Evolutionary conservation across 2,888 invertebrate genomes (phyloP).

Genomic region (Salpingus planirostris): DNA sequence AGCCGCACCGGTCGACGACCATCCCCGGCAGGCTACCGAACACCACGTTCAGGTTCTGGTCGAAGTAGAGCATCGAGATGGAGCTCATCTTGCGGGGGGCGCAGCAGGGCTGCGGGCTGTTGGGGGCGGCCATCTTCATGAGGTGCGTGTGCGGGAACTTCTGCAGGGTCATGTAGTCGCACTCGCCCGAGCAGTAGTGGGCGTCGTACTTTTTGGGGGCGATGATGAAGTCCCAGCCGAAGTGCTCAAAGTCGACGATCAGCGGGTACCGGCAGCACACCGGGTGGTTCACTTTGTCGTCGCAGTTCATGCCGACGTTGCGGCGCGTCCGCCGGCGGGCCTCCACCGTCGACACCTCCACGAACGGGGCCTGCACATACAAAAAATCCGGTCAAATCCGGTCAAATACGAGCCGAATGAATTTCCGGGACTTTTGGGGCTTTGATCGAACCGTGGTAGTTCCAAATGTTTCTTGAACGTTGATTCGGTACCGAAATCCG

Average conservation of each 20-base stretch:
- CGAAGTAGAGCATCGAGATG: constrained; percentile 88
- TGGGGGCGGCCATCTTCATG: constrained; percentile 66
- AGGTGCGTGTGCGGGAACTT: constrained; percentile 84
- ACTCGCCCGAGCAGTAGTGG: constrained; percentile 93
- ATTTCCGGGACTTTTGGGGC: no score
- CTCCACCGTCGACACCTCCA: constrained; percentile 50
- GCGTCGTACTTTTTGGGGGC: constrained; percentile 92
- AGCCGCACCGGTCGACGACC: constrained; percentile 91
- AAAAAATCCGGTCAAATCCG: no score
- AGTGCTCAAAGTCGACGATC: constrained; percentile 86
- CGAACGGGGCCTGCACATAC: constrained; percentile 47
- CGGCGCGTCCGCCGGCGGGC: constrained; percentile 62
- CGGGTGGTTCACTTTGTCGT: constrained; percentile 63
- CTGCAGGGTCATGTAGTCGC: constrained; percentile 79
- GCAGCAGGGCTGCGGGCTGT: constrained; percentile 84
- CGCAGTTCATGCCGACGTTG: constrained; percentile 74
- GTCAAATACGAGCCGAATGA: no score
- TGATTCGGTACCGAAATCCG: no score
- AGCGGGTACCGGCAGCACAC: constrained; percentile 92
- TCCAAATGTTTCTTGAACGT: no score
- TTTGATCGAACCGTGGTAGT: no score
- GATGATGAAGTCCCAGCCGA: constrained; percentile 97
- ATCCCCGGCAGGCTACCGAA: constrained; percentile 84
- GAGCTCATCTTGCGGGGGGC: constrained; percentile 81
- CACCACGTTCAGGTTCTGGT: constrained; percentile 78